Evolutionary conservation across 2,888 invertebrate species (phyloP).

Genomic region (Craniophora ligustri): DNA sequence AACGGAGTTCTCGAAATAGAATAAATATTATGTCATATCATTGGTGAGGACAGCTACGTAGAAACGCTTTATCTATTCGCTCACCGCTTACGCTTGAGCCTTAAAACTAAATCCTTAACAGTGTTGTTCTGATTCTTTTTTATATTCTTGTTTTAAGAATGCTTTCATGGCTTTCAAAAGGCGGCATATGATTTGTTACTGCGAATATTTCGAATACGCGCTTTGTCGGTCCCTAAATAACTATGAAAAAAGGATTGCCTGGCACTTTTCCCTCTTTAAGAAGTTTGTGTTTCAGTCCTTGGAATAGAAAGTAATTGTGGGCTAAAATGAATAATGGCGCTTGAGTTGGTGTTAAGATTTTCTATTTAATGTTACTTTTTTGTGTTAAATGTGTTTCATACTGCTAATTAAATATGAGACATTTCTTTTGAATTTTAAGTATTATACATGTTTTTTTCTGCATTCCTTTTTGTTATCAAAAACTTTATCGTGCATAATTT

Average conservation of each 20-base stretch:
- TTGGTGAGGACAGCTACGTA: no score
- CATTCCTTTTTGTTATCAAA: no score
- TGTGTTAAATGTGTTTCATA: background rate
- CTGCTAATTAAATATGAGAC: no score
- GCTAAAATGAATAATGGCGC: slow-evolving; percentile 38
- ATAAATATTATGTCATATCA: no score
- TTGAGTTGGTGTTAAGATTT: slow-evolving; percentile 7
- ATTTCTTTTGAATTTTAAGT: no score
- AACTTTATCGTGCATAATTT: no score
- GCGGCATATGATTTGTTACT: slow-evolving; percentile 80
- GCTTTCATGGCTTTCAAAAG: slow-evolving; percentile 79
- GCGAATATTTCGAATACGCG: slow-evolving; percentile 74
- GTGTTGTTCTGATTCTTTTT: slow-evolving; percentile 63
- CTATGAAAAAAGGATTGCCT: slow-evolving; percentile 43
- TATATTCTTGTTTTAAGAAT: slow-evolving; percentile 74
- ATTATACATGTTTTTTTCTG: no score
- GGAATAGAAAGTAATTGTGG: slow-evolving; percentile 51
- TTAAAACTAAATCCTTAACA: slow-evolving; percentile 39
- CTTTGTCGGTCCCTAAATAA: slow-evolving; percentile 55
- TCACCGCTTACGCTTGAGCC: slow-evolving; percentile 32
- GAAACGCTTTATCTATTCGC: no score
- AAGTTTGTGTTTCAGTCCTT: slow-evolving; percentile 31
- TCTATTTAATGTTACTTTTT: slow-evolving; percentile 25
- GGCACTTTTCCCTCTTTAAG: slow-evolving; percentile 46
- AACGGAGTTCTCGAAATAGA: no score